A percentile compares a stretch with the other conserved stretches of the same genome.
Conservation (phyloP, 92 coral and sea anemone species). For the Porites evermanni region DNA sequence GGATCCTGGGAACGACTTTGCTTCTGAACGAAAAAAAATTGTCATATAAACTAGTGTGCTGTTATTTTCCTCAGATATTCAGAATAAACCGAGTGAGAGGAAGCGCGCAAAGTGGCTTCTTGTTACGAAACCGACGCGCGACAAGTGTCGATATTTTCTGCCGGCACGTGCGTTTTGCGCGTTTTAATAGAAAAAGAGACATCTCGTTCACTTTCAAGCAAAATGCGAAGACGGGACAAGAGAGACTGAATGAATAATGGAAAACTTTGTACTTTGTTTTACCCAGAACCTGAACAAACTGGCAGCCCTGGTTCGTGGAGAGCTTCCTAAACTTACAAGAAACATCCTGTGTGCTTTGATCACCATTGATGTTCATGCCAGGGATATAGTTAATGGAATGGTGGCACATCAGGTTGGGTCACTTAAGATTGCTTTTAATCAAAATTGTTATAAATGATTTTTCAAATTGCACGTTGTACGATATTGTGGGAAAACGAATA, state of each 20-base stretch:
- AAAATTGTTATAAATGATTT: not conserved
- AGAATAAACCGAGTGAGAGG: too few species aligned
- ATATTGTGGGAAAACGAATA: too few species aligned
- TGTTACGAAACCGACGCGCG: too few species aligned
- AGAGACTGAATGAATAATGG: not conserved
- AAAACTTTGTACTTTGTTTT: not conserved
- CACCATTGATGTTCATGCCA: constrained; percentile 98
- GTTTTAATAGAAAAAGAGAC: too few species aligned
- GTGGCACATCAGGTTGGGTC: constrained; percentile 79
- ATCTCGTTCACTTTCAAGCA: too few species aligned
- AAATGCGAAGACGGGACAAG: not conserved
- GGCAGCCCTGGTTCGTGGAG: constrained; percentile 99
- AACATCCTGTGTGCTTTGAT: constrained; percentile 94
- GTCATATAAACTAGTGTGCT: too few species aligned
- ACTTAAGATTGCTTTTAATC: not conserved
- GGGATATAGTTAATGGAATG: constrained; percentile 96
- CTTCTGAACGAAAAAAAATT: too few species aligned
- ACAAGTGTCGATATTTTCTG: too few species aligned
- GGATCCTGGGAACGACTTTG: too few species aligned
- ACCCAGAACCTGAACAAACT: constrained; percentile 89
- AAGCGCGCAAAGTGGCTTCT: too few species aligned
- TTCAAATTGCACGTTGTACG: not conserved
- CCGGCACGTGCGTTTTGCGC: too few species aligned
- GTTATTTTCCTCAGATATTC: too few species aligned
- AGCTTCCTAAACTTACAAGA: constrained; percentile 97